A percentile compares a stretch with the other conserved stretches of the same genome.
Conservation (phyloP, 2,113 vertebrate genomes). For the Mellivora capensis region DNA sequence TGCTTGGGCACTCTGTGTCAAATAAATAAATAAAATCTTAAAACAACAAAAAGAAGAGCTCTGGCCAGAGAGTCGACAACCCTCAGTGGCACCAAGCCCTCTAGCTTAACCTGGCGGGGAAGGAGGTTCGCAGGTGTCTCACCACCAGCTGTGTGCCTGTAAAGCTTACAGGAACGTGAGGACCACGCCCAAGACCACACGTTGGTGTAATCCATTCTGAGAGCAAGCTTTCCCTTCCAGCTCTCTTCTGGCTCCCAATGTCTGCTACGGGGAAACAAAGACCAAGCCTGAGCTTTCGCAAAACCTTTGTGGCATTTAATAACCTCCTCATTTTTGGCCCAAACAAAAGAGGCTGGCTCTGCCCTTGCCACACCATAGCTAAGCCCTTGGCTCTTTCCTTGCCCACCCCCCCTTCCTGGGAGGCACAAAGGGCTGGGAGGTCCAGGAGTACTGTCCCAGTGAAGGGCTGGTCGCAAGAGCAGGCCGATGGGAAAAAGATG, state of each 20-base stretch:
- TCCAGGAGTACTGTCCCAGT: background rate
- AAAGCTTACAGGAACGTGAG: background rate
- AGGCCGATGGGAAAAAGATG: background rate
- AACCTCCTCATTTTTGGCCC: slow-evolving; percentile 12
- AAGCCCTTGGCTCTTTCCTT: background rate
- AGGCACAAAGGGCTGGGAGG: background rate
- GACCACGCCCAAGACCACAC: background rate
- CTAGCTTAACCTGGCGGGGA: background rate
- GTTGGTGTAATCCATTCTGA: background rate
- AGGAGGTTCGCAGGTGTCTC: background rate
- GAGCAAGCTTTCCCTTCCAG: background rate
- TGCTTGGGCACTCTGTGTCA: no score
- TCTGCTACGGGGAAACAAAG: background rate
- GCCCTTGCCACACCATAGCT: background rate
- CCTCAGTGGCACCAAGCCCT: background rate
- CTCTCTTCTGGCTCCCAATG: background rate
- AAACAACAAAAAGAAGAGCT: background rate
- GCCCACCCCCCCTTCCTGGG: background rate
- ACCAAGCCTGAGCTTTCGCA: background rate
- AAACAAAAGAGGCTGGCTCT: background rate
- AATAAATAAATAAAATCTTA: background rate
- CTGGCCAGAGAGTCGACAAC: background rate
- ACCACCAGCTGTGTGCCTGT: background rate
- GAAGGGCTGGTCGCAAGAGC: background rate
- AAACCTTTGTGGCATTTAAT: background rate